Evolutionary conservation across 2,113 vertebrate species (phyloP), one percentile per base, ranked within the genome.

Genomic region (Rhinichthys klamathensis): DNA sequence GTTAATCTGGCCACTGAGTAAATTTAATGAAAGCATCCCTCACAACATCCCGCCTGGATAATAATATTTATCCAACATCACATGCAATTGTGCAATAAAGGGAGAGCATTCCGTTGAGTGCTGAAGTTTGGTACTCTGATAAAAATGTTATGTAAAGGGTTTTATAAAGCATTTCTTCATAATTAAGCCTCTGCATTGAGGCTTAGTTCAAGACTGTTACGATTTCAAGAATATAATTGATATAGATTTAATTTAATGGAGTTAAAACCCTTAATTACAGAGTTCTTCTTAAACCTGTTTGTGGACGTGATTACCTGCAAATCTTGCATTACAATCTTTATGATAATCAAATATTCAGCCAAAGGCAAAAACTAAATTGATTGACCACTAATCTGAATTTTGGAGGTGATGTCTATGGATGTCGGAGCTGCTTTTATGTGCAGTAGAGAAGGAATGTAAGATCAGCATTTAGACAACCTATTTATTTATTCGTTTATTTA

Each of bases 41-140:
- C 85, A 87, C 92, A 92, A 91, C 91, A 91, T 92, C 91, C 92
- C 86, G 85, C 85, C 84, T 87, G 84, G 83, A 90, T 88, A 88
- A 89, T 89, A 88, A 89, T 85, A 86, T 89, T 91, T 88, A 91
- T 89, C 88, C 75, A 86, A 89, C 84, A 87, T 91, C 86, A 91
- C 91, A 91, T 93, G 91, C 92, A 89, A 91, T 84, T 49, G 83
- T 70, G 86, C 67, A 90, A 92, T 89, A 88, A n/a, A 91, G 84
- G 89, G 88, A 85, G 70, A 30, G 74, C 41, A 72, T 56, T 86
- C 77, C 86, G 75, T 86, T 74, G 80, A 74, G 58, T 76, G 63
- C 70, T 74, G 65, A 88, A 77, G 69, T 58, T 72, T 23, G 54
- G 51, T 60, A 46, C 73, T 84, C 74, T 80, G 86, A 82, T 63